These are phyloP conservation scores for Perodicticus potto DNA, from an alignment of 2,797 vertebrate species.

Conservation along the genomic window DNA sequence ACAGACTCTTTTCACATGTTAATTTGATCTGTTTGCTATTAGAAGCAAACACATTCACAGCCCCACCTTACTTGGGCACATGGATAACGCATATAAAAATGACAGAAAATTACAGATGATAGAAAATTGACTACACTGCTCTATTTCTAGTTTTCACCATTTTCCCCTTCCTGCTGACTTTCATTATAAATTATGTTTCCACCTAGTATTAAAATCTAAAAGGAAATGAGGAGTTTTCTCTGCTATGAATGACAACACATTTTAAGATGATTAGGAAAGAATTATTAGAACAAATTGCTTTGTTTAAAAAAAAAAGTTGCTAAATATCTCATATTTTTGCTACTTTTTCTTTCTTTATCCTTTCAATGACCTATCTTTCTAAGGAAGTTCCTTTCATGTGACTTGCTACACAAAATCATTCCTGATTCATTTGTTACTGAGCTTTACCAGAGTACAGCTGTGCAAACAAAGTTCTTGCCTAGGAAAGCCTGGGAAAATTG, in stretches of 20 bases:
- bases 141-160: neutral
- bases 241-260: slow-evolving; percentile 22
- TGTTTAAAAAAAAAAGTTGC: neutral
- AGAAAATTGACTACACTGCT: slow-evolving; percentile 20
- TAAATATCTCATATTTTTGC: slow-evolving; percentile 20
- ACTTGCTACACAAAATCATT: slow-evolving; percentile 69
- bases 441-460: slow-evolving; percentile 62
- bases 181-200: slow-evolving; percentile 31
- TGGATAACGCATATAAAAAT: neutral
- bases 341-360: slow-evolving; percentile 37
- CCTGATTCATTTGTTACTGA: slow-evolving; percentile 67
- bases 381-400: slow-evolving; percentile 73
- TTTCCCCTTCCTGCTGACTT: slow-evolving; percentile 42
- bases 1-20: slow-evolving; percentile 66
- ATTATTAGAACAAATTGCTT: slow-evolving; percentile 50
- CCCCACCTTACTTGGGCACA: neutral
- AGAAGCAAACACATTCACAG: slow-evolving; percentile 5
- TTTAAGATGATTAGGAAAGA: slow-evolving; percentile 62
- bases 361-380: slow-evolving; percentile 54
- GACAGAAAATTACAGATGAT: slow-evolving; percentile 31
- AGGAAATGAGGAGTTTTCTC: slow-evolving; percentile 37
- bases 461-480: slow-evolving; percentile 74
- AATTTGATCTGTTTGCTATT: slow-evolving; percentile 55
- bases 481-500: slow-evolving; percentile 57
- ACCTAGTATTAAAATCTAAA: slow-evolving; percentile 42